Evolutionary conservation across 2,888 invertebrate genomes (phyloP).

Genomic region (Choreutis nemorana): DNA sequence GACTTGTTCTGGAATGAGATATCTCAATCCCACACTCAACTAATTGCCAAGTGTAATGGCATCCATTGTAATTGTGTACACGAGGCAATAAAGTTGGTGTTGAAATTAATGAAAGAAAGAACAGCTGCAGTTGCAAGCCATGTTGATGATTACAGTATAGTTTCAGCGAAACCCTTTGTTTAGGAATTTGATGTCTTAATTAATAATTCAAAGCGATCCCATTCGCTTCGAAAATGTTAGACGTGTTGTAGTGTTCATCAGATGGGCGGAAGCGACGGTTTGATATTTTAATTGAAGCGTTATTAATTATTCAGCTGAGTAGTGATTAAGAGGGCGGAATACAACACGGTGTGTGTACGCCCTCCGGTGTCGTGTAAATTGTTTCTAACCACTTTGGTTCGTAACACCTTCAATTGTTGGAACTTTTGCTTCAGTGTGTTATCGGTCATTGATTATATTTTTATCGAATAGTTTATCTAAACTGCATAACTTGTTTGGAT

Average conservation of each 20-base stretch:
- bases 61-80: not conserved
- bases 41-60: slow-evolving; percentile 2
- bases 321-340: slow-evolving; percentile 56
- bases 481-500: slow-evolving; percentile 7
- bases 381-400: slow-evolving; percentile 19
- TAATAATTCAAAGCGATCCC: no score
- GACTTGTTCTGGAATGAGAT: slow-evolving; percentile 40
- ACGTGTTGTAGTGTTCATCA: slow-evolving; percentile 33
- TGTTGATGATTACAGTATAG: no score
- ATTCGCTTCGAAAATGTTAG: no score
- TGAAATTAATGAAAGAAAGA: no score
- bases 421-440: slow-evolving; percentile 18
- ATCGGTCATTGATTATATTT: slow-evolving; percentile 29
- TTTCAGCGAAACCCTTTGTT: no score
- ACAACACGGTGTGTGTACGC: slow-evolving; percentile 39
- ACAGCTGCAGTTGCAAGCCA: no score
- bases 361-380: slow-evolving; percentile 32
- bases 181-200: no score
- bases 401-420: slow-evolving; percentile 13
- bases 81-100: no score
- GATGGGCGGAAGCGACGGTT: slow-evolving; percentile 42
- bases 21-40: slow-evolving; percentile 21
- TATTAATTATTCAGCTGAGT: slow-evolving; percentile 53
- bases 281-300: slow-evolving; percentile 59
- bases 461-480: slow-evolving; percentile 17